Evolutionary conservation across 2,888 invertebrate genomes (phyloP), one percentile per base, ranked within the genome.

Genomic region (Calliphora vomitoria): DNA sequence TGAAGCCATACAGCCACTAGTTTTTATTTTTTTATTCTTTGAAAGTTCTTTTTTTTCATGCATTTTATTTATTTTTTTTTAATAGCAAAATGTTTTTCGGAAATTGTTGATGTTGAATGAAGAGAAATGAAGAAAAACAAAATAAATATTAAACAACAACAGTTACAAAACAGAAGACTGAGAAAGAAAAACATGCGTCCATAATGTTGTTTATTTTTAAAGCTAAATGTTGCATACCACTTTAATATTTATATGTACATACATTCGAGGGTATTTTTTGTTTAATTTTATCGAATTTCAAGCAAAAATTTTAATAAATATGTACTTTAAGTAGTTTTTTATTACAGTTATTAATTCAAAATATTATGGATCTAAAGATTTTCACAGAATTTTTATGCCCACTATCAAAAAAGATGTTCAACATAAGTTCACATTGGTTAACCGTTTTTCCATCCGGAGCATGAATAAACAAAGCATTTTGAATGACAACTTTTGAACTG

Each of bases 191-290:
- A 55, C 44, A 60, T 66, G 75, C 75, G 80, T 81, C 55, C 55
- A 64, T 85, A 35, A 69, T 75, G 69, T 66, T 85, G 74, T 81
- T 81, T 71, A 81, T 81, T 69, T 81, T 47, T 62, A 47, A 76
- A 75, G 80, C 47, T 71, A 81, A 81, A 71, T 62, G 44, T 62
- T 80, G 62, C 25, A 75, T 69, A 69, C 25, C 38, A 69, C 60
- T 75, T 68, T 60, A 62, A 60, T 64, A 1, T 53, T 11, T 47
- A 47, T 47, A 10, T 13, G 3, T 47, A 58, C 11, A 11, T 25
- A 25, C 3, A 11, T 60, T 5, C 0, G 1, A 41, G 41, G 8
- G 41, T 2, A 2, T 41, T 41, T 41, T 10, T 10, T 11, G 10
- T 2, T 10, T 41, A 41, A 41, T 41, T 8, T 8, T 41, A 8